Percentiles rank a stretch among this genome's conserved stretches.
Conservation (phyloP, 2,797 vertebrate genomes). For the Lophura swinhoii region DNA sequence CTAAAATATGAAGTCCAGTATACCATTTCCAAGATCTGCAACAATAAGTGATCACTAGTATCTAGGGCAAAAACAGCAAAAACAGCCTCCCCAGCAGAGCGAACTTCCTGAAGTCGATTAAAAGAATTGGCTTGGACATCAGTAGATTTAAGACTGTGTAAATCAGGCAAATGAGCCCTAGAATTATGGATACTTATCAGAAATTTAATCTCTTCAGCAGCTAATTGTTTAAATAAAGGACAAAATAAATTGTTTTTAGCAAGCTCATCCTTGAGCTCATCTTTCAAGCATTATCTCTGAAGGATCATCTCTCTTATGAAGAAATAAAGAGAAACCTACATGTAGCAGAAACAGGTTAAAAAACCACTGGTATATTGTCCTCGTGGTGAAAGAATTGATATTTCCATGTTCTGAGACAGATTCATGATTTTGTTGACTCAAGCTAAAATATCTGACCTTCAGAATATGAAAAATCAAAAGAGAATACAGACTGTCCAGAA, state of each 20-base stretch:
- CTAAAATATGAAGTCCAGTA: background rate
- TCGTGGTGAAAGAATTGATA: background rate
- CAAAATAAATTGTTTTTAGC: background rate
- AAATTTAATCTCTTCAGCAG: background rate
- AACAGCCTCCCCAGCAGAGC: background rate
- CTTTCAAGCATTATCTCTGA: background rate
- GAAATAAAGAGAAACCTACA: background rate
- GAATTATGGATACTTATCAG: background rate
- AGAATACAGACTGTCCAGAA: background rate
- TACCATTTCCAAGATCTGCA: background rate
- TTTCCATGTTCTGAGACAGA: background rate
- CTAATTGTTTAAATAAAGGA: background rate
- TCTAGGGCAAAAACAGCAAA: background rate
- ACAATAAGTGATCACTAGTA: background rate
- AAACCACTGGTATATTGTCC: background rate
- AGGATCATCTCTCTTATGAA: background rate
- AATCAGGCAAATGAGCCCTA: background rate
- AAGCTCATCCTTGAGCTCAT: background rate
- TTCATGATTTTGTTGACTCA: background rate
- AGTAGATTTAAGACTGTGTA: background rate
- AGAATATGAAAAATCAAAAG: background rate
- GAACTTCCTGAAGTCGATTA: background rate
- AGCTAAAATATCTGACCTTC: background rate
- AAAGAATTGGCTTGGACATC: background rate
- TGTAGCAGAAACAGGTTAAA: background rate